Conservation (phyloP, 1,140 invertebrate species). For the Solen grandis region DNA sequence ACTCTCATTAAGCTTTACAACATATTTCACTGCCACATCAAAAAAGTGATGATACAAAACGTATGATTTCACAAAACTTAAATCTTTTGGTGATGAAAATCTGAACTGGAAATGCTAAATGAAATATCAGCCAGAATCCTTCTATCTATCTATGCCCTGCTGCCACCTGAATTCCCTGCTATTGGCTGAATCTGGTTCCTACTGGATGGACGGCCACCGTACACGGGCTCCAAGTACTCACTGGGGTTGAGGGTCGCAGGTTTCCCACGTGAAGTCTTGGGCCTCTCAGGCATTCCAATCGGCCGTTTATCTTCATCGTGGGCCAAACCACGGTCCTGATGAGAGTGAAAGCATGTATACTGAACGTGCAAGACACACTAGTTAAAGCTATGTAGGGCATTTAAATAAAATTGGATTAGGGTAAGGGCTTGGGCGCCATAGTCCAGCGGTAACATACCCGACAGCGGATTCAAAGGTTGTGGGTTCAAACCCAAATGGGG, state of each 20-base stretch:
- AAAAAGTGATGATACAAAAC: too few relatives aligned
- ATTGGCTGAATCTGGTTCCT: conserved; percentile 39
- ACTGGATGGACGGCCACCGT: neutral
- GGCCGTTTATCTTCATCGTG: conserved; percentile 41
- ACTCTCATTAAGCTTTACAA: too few relatives aligned
- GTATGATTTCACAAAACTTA: too few relatives aligned
- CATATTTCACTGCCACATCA: too few relatives aligned
- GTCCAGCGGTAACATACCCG: neutral
- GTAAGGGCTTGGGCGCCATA: neutral
- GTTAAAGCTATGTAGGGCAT: neutral
- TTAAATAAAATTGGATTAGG: conserved; percentile 1
- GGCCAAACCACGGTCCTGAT: conserved; percentile 33
- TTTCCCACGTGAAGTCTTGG: neutral
- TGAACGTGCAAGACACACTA: neutral
- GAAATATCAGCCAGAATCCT: too few relatives aligned
- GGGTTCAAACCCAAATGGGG: too few relatives aligned
- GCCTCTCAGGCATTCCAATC: neutral
- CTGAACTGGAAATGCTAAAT: too few relatives aligned
- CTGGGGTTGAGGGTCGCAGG: conserved; percentile 38
- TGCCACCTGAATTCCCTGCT: neutral
- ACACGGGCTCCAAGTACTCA: conserved; percentile 9
- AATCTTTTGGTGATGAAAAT: too few relatives aligned
- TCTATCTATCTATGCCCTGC: conserved; percentile 6
- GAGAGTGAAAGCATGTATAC: neutral
- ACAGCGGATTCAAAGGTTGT: too few relatives aligned